A percentile compares a stretch with the other conserved stretches of the same genome.
Evolutionary conservation across 2,888 invertebrate species (phyloP).

Genomic region (Nipponacmea schrenckii): DNA sequence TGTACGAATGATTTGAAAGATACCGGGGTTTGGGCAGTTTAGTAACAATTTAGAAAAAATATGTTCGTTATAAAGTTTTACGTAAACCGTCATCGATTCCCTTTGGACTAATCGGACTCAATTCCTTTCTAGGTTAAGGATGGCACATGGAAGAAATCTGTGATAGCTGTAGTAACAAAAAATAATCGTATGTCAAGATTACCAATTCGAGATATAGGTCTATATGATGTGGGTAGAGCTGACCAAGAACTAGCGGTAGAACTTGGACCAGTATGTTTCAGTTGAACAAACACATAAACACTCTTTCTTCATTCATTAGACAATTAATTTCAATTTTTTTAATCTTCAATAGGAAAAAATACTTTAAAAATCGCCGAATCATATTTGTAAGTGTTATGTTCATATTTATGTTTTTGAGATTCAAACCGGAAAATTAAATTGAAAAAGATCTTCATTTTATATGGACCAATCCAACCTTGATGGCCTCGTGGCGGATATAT

Average conservation of each 20-base stretch:
- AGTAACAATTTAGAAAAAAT: too few species aligned
- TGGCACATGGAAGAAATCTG: slow-evolving; percentile 80
- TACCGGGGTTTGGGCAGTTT: not conserved
- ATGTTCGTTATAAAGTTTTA: too few species aligned
- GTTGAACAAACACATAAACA: slow-evolving; percentile 25
- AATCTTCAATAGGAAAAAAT: slow-evolving; percentile 11
- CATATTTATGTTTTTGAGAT: not conserved
- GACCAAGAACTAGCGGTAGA: slow-evolving; percentile 85
- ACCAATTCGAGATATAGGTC: slow-evolving; percentile 84
- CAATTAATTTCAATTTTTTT: slow-evolving; percentile 1
- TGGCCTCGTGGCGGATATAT: too few species aligned
- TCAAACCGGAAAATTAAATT: not conserved
- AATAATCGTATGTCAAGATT: slow-evolving; percentile 83
- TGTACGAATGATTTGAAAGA: not conserved
- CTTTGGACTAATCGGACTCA: too few species aligned
- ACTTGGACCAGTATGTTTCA: slow-evolving; percentile 86
- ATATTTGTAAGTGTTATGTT: not conserved
- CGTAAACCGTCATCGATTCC: too few species aligned
- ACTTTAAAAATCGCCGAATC: not conserved
- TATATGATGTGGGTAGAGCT: slow-evolving; percentile 80
- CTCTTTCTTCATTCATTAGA: not conserved
- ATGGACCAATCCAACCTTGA: too few species aligned
- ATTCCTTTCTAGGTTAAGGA: slow-evolving; percentile 73
- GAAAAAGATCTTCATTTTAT: too few species aligned
- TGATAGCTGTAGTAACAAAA: slow-evolving; percentile 76